Conservation (phyloP, 2,797 vertebrate genomes). For the Muscicapa striata region DNA sequence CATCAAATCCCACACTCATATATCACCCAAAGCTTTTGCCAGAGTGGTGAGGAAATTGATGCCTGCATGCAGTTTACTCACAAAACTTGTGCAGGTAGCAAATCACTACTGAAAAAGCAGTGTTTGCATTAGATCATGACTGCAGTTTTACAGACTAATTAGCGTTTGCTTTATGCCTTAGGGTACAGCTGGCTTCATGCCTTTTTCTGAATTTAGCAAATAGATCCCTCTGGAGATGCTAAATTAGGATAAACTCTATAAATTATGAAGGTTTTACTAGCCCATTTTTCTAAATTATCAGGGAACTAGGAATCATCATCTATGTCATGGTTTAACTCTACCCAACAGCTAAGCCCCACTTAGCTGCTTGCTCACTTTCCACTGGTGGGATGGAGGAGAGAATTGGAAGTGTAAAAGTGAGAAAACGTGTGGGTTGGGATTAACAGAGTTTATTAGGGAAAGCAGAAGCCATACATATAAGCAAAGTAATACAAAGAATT, state of each 20-base stretch:
- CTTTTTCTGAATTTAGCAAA: conserved; percentile 6
- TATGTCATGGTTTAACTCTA: not conserved
- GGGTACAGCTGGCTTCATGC: not conserved
- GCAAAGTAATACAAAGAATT: not conserved
- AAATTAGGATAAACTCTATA: not conserved
- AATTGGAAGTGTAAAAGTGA: not conserved
- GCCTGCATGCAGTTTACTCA: not conserved
- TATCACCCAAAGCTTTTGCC: not conserved
- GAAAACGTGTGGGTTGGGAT: not conserved
- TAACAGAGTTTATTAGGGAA: not conserved
- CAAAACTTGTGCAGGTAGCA: not conserved
- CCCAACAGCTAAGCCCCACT: not conserved
- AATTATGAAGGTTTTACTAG: not conserved
- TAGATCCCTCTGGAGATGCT: not conserved
- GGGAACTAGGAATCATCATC: not conserved
- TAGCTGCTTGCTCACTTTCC: not conserved
- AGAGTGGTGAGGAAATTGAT: not conserved
- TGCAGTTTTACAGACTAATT: not conserved
- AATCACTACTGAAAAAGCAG: not conserved
- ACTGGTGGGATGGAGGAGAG: not conserved
- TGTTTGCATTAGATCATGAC: not conserved
- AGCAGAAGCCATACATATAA: not conserved
- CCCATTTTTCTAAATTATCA: not conserved
- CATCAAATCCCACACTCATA: not conserved
- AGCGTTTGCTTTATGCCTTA: not conserved